These are phyloP conservation scores for Crenuchus spilurus DNA, from an alignment of 2,797 vertebrate genomes.

Conservation along the genomic window DNA sequence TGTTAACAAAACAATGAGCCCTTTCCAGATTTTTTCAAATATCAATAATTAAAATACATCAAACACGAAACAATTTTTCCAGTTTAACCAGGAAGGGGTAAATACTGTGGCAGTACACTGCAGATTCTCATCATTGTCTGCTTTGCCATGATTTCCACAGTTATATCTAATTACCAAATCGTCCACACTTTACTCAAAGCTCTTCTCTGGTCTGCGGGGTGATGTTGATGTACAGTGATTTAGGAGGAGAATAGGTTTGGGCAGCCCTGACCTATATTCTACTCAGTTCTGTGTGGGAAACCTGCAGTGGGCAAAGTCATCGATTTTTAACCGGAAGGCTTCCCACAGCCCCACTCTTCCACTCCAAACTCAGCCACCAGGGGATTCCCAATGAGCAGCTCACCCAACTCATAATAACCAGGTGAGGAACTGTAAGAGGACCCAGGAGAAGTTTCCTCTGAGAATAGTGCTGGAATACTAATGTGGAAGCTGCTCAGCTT, in stretches of 20 bases:
- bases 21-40: too few species aligned
- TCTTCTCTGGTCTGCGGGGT: constrained; percentile 15
- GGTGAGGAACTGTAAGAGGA: constrained; percentile 24
- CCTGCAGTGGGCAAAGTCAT: constrained; percentile 34
- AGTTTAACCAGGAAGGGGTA: too few species aligned
- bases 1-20: too few species aligned
- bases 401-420: constrained; percentile 29
- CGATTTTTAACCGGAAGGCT: constrained; percentile 48
- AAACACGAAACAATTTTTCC: too few species aligned
- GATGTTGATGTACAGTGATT: constrained; percentile 31
- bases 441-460: constrained; percentile 12
- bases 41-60: too few species aligned
- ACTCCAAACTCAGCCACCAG: constrained; percentile 28
- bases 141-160: too few species aligned
- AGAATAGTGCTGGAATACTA: neutral
- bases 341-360: constrained; percentile 38
- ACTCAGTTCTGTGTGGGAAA: constrained; percentile 32
- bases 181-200: constrained; percentile 14
- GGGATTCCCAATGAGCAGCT: constrained; percentile 33
- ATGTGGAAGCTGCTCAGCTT: too few species aligned
- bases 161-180: constrained; percentile 14
- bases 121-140: too few species aligned
- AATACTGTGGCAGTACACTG: too few species aligned
- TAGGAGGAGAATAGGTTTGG: constrained; percentile 30
- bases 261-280: constrained; percentile 43